phyloP scores from a whole-genome alignment of 2,797 vertebrate genomes.

The Propithecus perrieri region DNA sequence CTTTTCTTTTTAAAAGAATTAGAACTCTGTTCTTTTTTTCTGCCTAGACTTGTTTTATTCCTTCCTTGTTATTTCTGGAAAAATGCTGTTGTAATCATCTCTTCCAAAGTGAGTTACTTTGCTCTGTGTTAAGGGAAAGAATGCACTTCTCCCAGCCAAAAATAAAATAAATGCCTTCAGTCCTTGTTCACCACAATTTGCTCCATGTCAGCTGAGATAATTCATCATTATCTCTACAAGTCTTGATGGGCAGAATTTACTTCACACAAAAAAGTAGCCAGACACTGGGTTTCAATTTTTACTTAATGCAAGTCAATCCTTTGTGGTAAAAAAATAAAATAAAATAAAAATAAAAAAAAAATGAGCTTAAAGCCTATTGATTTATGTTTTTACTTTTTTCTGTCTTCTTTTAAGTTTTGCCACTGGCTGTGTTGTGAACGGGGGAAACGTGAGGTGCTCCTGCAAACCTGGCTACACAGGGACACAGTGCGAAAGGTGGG shows the following conservation, averaged over 20 bases:
- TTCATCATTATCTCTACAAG: neutral
- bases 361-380: neutral
- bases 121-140: slow-evolving; percentile 50
- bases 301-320: neutral
- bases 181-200: slow-evolving; percentile 24
- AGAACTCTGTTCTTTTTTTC: slow-evolving; percentile 28
- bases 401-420: slow-evolving; percentile 90
- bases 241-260: slow-evolving; percentile 38
- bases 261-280: slow-evolving; percentile 33
- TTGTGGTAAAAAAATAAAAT: neutral
- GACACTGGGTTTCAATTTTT: neutral
- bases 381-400: slow-evolving; percentile 35
- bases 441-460: slow-evolving; percentile 88
- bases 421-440: slow-evolving; percentile 88
- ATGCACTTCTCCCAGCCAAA: slow-evolving; percentile 1
- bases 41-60: slow-evolving; percentile 67
- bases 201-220: slow-evolving; percentile 49
- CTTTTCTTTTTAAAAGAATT: slow-evolving; percentile 10
- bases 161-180: slow-evolving; percentile 27
- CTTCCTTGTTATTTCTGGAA: slow-evolving; percentile 56
- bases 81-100: slow-evolving; percentile 65
- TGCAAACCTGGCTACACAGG: slow-evolving; percentile 94
- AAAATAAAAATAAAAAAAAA: neutral
- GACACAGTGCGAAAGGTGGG: slow-evolving; percentile 92
- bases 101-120: slow-evolving; percentile 41